Conservation (phyloP, 2,888 invertebrate genomes). For the Torymus tubicola region DNA sequence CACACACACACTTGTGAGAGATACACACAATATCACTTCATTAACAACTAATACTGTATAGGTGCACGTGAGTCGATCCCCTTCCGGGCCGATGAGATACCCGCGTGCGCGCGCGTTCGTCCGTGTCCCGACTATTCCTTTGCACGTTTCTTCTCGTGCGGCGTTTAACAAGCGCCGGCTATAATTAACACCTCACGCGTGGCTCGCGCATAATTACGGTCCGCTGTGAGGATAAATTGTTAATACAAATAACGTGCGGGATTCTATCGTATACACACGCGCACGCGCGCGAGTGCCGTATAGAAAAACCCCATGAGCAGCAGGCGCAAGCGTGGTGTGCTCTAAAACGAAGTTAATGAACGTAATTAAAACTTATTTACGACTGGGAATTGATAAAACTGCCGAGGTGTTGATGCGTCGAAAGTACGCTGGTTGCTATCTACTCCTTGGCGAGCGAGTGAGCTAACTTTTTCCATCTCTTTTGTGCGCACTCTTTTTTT, state of each 20-base stretch:
- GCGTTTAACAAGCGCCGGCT: constrained; percentile 49
- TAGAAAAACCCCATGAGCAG: too few relatives aligned
- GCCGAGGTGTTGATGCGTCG: constrained; percentile 28
- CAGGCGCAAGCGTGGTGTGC: not conserved
- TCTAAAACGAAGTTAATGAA: constrained; percentile 20
- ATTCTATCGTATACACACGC: too few relatives aligned
- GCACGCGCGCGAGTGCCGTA: too few relatives aligned
- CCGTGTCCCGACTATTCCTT: constrained; percentile 39
- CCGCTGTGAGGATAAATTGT: constrained; percentile 13
- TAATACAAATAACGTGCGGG: not conserved
- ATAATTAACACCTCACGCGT: constrained; percentile 53
- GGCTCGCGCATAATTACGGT: constrained; percentile 12
- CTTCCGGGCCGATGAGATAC: not conserved
- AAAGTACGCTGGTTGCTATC: constrained; percentile 41
- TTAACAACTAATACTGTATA: constrained; percentile 51
- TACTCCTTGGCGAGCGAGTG: not conserved
- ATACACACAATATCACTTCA: constrained; percentile 57
- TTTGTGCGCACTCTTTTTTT: not conserved
- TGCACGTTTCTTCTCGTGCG: constrained; percentile 19
- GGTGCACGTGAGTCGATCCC: not conserved
- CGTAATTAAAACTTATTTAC: constrained; percentile 54
- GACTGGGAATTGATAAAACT: constrained; percentile 48
- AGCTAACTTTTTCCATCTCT: constrained; percentile 24
- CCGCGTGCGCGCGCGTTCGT: not conserved
- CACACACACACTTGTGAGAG: too few relatives aligned